Evolutionary conservation across 2,888 invertebrate species (phyloP).

Genomic region (Holacanthella duospinosa): DNA sequence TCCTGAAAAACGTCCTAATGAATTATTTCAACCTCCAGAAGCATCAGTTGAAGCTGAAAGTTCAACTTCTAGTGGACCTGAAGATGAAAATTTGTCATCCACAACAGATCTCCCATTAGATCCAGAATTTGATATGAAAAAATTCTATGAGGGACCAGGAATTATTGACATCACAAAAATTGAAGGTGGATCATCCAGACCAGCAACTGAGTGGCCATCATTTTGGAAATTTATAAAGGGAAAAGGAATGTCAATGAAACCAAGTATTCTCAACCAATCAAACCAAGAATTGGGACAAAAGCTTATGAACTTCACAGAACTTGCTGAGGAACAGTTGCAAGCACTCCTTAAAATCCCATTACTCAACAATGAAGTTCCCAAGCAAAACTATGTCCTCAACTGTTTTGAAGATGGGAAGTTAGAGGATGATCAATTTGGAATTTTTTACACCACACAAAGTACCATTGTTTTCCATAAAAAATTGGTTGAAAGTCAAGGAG

Average conservation of each 20-base stretch:
- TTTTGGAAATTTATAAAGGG: background rate
- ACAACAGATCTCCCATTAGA: background rate
- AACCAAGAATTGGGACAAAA: background rate
- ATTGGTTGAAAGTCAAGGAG: background rate
- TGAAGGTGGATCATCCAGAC: background rate
- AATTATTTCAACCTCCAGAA: background rate
- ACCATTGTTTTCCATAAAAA: background rate
- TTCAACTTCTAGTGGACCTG: background rate
- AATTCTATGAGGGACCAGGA: background rate
- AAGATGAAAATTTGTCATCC: background rate
- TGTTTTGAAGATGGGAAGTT: background rate
- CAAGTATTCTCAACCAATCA: background rate
- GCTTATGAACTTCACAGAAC: background rate
- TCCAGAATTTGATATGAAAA: background rate
- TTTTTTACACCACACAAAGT: background rate
- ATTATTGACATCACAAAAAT: background rate
- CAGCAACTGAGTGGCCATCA: background rate
- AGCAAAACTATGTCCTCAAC: background rate
- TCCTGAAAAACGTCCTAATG: conserved; percentile 2
- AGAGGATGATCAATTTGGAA: background rate
- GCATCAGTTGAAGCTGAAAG: background rate
- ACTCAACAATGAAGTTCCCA: background rate
- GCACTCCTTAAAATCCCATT: background rate
- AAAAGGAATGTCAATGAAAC: background rate
- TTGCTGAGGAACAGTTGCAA: background rate